phyloP scores from a whole-genome alignment of 2,113 vertebrate species.

The Pteruthius melanotis region DNA sequence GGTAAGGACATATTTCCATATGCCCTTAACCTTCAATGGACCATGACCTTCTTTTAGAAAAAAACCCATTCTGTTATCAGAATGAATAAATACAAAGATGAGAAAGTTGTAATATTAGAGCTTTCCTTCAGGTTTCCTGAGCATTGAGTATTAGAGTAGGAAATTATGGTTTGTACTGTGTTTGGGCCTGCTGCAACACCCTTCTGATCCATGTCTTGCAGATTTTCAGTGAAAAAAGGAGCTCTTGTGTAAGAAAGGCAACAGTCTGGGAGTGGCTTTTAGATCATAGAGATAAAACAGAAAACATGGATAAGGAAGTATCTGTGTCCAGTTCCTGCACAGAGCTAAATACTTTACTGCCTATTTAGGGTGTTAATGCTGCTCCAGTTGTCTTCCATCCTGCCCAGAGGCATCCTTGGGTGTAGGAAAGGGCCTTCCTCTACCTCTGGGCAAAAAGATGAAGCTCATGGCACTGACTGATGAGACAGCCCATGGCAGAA shows the following conservation, averaged over 20 bases:
- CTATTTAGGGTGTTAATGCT: background rate
- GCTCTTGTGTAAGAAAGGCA: background rate
- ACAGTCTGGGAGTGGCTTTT: background rate
- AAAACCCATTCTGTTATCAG: background rate
- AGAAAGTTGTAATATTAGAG: background rate
- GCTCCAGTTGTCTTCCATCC: background rate
- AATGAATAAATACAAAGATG: background rate
- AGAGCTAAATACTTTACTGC: background rate
- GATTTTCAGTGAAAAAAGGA: background rate
- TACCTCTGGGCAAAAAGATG: background rate
- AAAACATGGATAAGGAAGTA: background rate
- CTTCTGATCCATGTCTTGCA: background rate
- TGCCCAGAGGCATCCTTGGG: background rate
- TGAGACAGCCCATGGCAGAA: background rate
- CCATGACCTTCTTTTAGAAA: background rate
- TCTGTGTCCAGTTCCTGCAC: rapidly evolving
- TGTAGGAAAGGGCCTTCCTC: background rate
- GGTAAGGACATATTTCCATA: background rate
- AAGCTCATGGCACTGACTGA: background rate
- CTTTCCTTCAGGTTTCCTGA: background rate
- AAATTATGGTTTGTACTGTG: background rate
- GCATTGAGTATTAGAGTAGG: background rate
- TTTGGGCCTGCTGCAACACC: background rate
- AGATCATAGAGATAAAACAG: background rate
- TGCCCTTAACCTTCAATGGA: background rate